Evolutionary conservation across 2,797 vertebrate genomes (phyloP), one percentile per base, ranked within the genome.

Genomic region (Premnoplex brunnescens): DNA sequence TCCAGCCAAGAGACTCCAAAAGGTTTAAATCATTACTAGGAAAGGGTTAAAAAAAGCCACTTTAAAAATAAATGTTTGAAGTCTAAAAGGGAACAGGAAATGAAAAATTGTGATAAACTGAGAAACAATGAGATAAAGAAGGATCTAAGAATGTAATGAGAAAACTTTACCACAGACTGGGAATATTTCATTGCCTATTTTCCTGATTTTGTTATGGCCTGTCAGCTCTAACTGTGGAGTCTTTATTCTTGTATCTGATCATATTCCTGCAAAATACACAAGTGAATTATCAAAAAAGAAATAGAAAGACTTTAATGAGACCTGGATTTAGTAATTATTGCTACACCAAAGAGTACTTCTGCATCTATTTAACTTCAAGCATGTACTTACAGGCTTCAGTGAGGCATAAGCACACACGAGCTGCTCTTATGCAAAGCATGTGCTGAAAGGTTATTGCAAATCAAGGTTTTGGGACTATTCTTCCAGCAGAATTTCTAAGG

Each of bases 61-160:
- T 91, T 93, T 73, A 94, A 82, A 96, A 92, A 84, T 44, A 84
- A 64, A 13, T 1, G 8, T 93, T 89, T 87, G 93, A 96, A 97
- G 92, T 63, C 89, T 87, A 77, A 91, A 92, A 92, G 76, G 93
- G 95, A 97, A 97, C 82, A 94, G 95, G 96, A 97, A 97, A 90
- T 79, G 59, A 88, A 85, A 73, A 93, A 89, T 30, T 54, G 68
- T 74, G 95, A 97, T 96, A 97, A 92, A 93, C 73, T 82, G 62
- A 95, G 94, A 96, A 97, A 95, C 52, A 84, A 68, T 58, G 87
- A 97, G 95, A 96, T 97, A 91, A 94, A 97, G 92, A 96, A 34
- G 39, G 86, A 94, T 94, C 83, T 87, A 72, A 96, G 93, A 76
- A 91, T 22, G 41, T n/a, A 92, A 66, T 72, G 85, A 91, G 91